These are phyloP conservation scores for Pseudopipra pipra DNA, from an alignment of 2,113 vertebrate genomes.

Conservation along the genomic window DNA sequence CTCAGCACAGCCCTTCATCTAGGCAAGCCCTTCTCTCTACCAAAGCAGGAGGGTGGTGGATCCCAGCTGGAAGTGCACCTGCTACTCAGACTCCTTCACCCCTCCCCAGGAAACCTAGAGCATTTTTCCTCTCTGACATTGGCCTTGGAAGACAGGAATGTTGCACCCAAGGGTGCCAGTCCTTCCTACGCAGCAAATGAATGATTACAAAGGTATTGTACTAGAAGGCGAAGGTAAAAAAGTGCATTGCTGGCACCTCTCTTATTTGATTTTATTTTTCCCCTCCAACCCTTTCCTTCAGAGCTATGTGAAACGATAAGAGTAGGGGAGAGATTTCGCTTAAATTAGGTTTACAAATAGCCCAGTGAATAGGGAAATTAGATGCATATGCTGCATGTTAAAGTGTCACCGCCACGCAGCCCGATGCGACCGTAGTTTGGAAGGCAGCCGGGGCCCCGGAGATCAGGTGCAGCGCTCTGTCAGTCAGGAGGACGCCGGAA, in stretches of 20 bases:
- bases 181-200: background rate
- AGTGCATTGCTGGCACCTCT: background rate
- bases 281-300: background rate
- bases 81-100: background rate
- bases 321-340: background rate
- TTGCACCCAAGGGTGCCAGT: background rate
- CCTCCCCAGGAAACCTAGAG: background rate
- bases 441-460: background rate
- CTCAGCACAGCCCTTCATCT: background rate
- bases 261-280: background rate
- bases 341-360: conserved; percentile 62
- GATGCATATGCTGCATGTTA: conserved; percentile 21
- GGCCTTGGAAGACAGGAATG: background rate
- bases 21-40: background rate
- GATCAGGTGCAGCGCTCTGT: background rate
- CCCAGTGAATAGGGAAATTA: conserved; percentile 39
- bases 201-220: background rate
- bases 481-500: background rate
- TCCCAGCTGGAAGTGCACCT: background rate
- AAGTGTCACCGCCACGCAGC: background rate
- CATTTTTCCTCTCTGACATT: background rate
- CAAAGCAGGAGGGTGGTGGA: background rate
- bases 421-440: background rate
- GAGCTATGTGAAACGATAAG: background rate
- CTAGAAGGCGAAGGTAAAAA: accelerated